Base-by-base conservation (phyloP, 1,140 invertebrate genomes). In the Teleogryllus occipitalis region DNA sequence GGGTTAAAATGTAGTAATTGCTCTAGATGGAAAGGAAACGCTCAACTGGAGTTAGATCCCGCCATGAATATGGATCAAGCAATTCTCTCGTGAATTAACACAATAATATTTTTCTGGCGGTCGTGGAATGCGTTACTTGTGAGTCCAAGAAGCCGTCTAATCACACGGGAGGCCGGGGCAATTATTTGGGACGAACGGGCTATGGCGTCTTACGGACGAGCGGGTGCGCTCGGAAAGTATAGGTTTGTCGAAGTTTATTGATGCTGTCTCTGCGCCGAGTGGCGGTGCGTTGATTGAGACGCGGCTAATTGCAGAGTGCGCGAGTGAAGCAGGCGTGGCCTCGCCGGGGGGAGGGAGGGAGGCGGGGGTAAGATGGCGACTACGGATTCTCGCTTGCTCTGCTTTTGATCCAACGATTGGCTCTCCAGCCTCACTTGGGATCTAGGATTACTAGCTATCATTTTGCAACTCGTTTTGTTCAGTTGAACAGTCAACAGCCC, bases 161-260 rank as follows among this genome's bases (percentile, higher is more conserved):
- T 65, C 54, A 65, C 54, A 65, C 54, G 54, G 54, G 10, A 14
- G 54, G 18, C 10, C 54, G 2, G 18, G 54, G 54, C 54, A 65
- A 65, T 65, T 65, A 65, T 18, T 65, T 18, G 54, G 10, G 54
- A 65, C 10, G 54, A 65, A 65, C 54, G 54, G 10, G 18, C 10
- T 7, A 18, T 65, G 54, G 54, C 18, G 54, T 65, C 54, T 18
- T 65, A 7, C 18, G 10, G 54, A 2, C 54, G 54, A 18, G 27
- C 27, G 54, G 54, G 54, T 65, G 54, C 54, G 10, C 54, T 18
- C 54, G 10, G 54, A 65, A 65, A 65, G 7, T 65, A 65, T 65
- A 65, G 54, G 54, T 65, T 65, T 65, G 54, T 65, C 54, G 54
- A 65, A 65, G 54, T 65, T 65, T 65, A 65, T 65, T 65, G 54